Evolutionary conservation across 2,113 vertebrate genomes (phyloP).

Genomic region (Australoheros scitulus): DNA sequence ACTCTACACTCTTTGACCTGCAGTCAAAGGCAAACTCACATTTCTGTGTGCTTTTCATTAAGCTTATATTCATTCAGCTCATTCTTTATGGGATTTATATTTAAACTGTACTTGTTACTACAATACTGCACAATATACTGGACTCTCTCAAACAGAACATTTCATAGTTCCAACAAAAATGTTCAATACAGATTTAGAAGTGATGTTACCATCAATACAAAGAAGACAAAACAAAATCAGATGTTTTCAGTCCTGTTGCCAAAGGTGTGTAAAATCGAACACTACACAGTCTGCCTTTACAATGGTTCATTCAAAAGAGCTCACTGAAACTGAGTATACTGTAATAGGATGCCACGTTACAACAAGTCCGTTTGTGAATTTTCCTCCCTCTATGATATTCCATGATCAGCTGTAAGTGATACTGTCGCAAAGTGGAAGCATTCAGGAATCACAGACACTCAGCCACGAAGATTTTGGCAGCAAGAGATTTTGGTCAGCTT

Average conservation of each 20-base stretch:
- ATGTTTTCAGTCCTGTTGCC: background rate
- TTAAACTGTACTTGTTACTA: background rate
- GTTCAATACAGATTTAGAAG: background rate
- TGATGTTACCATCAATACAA: background rate
- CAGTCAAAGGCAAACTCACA: slow-evolving; percentile 30
- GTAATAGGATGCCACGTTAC: background rate
- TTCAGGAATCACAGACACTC: background rate
- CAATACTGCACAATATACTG: background rate
- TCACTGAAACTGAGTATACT: background rate
- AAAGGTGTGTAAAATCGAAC: background rate
- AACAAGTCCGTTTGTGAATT: background rate
- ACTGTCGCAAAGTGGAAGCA: background rate
- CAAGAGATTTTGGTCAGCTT: background rate
- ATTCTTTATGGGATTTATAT: background rate
- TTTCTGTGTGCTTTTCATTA: slow-evolving; percentile 6
- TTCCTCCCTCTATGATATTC: background rate
- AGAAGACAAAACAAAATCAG: background rate
- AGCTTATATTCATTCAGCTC: background rate
- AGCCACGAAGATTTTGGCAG: background rate
- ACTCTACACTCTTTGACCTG: slow-evolving; percentile 23
- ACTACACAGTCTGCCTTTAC: background rate
- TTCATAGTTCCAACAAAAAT: background rate
- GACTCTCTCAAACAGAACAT: background rate
- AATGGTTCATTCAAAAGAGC: background rate
- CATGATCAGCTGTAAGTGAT: background rate